phyloP scores from a whole-genome alignment of 2,113 vertebrate genomes.

The Phyllostomus discolor region DNA sequence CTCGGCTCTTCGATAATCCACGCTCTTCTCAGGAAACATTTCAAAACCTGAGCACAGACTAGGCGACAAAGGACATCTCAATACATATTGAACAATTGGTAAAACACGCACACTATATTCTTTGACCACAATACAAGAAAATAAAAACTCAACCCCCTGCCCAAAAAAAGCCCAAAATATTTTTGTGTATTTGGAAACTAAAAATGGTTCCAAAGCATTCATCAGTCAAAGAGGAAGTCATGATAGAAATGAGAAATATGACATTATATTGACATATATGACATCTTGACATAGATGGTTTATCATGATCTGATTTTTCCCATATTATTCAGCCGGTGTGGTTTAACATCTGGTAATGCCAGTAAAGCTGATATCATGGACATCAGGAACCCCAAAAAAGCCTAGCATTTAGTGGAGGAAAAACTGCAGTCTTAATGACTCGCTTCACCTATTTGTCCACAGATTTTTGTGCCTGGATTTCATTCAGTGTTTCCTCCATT shows the following conservation, averaged over 20 bases:
- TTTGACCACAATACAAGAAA: background rate
- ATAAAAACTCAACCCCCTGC: background rate
- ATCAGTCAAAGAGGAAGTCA: background rate
- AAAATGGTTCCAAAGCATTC: background rate
- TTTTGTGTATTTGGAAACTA: background rate
- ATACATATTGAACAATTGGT: background rate
- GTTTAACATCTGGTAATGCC: background rate
- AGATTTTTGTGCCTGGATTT: background rate
- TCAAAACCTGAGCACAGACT: background rate
- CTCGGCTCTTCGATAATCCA: background rate
- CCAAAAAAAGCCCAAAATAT: background rate
- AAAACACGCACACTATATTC: background rate
- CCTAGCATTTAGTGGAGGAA: background rate
- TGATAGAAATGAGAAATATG: background rate
- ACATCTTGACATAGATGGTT: no score
- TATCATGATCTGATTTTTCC: background rate
- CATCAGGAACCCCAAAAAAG: background rate
- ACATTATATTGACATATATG: no score
- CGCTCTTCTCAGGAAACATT: background rate
- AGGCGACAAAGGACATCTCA: background rate
- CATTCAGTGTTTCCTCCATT: background rate
- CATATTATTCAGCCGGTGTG: background rate
- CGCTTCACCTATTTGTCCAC: background rate
- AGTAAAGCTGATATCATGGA: background rate
- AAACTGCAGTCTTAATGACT: background rate